Evolutionary conservation across 2,888 invertebrate genomes (phyloP), one percentile per base, ranked within the genome.

Genomic region (Apamea monoglypha): DNA sequence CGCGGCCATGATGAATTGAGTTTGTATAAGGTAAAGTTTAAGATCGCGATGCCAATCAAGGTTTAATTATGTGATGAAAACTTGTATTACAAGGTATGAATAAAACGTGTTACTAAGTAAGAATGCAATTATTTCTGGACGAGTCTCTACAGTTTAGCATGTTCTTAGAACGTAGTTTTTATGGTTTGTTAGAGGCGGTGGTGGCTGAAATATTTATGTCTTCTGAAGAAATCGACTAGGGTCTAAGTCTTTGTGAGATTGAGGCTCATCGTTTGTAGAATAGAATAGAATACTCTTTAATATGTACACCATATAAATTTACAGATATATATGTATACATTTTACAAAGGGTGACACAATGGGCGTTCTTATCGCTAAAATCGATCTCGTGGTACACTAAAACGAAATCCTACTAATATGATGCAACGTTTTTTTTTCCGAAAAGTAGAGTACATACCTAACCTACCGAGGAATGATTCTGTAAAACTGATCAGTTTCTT

Each of bases 1-100:
- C 76, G 82, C 36, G 40, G 81, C 64, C 67, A 44, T 88, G 86
- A 86, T 86, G 56, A 81, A 86, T 88, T 59, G 78, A 88, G 82
- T 88, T 87, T 87, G 81, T 85, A 44, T 77, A 85, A 44, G 56
- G 85, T 61, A 73, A 74, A 79, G 73, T 67, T 84, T 74, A 71
- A 84, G 69, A 87, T 77, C 74, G 53, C 47, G 68, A 73, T 81
- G 74, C 76, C 76, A 85, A 85, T 85, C 85, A 80, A 12, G 68
- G n/a, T 77, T 70, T 70, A 76, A 77, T 81, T 73, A 75, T 69
- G 61, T 61, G 74, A 66, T 76, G 73, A 88, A 85, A 81, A 73
- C 66, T 66, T 68, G 81, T 72, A 66, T 66, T 64, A 53, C 36
- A 21, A 25, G 50, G n/a, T 40, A 25, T 32, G n/a, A n/a, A 32